These are phyloP conservation scores for Danio rerio DNA, from an alignment of 2,113 vertebrate species.

Conservation along the genomic window DNA sequence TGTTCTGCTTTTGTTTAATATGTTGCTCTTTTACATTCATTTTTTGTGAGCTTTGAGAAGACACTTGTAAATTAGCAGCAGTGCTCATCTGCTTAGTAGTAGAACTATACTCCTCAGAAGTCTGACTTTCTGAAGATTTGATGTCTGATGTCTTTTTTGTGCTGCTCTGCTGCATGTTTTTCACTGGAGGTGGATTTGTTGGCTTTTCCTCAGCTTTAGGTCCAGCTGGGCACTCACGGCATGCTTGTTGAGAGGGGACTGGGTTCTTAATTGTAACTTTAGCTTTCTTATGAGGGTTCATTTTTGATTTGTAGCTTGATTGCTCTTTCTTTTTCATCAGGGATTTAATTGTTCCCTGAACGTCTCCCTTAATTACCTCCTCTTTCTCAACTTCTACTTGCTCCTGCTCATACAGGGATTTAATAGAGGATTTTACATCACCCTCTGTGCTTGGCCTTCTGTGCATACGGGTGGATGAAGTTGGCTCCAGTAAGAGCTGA, in stretches of 20 bases:
- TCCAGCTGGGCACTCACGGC: constrained; percentile 62
- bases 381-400: constrained; percentile 71
- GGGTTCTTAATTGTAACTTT: constrained; percentile 72
- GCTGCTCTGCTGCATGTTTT: constrained; percentile 69
- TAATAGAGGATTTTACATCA: constrained; percentile 76
- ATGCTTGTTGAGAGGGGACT: constrained; percentile 64
- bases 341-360: constrained; percentile 78
- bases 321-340: constrained; percentile 80
- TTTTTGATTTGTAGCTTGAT: constrained; percentile 69
- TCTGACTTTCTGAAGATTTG: constrained; percentile 68
- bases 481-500: constrained; percentile 77
- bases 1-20: constrained; percentile 64
- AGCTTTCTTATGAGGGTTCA: constrained; percentile 72
- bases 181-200: constrained; percentile 65
- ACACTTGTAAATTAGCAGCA: constrained; percentile 9
- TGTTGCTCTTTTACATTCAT: constrained; percentile 66
- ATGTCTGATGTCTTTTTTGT: constrained; percentile 62
- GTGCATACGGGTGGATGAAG: constrained; percentile 65
- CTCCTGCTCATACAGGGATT: constrained; percentile 73
- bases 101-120: constrained; percentile 69
- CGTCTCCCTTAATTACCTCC: constrained; percentile 74
- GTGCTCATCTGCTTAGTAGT: constrained; percentile 65
- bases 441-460: constrained; percentile 69
- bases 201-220: constrained; percentile 62
- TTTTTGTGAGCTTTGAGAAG: constrained; percentile 58